Base-by-base conservation (phyloP, 2,113 vertebrate species). In the Puma concolor region DNA sequence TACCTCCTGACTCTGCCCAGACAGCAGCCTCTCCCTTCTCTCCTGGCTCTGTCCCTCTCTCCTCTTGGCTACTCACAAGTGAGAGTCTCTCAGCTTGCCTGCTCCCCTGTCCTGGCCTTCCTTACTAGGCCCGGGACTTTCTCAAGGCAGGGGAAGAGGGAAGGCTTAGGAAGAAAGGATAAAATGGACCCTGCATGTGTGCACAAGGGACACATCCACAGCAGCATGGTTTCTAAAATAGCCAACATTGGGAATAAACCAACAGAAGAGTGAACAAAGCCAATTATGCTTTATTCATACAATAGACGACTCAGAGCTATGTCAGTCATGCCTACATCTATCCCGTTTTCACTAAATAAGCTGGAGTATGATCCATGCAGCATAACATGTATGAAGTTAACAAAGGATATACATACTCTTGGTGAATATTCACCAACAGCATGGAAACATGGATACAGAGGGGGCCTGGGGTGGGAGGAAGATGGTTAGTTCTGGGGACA, bases 131-230 rank as follows among this genome's bases (percentile, higher is more conserved):
- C 57, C 2, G 0, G 67, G 41, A 71, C 83, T 88, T 36, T 33
- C 44, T 88, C 79, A 41, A 36, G 7, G n/a, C 15, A 67, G 36
- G 21, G 64, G 79, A 15, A 44, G 31, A 85, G 27, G 38, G 50
- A 41, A 89, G 60, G 48, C 15, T 72, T 29, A n/a, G 29, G 21
- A 85, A 3, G 2, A 52, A 87, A 23, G 15, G 57, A 41, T 21
- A 50, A 52, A 7, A 79, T 0, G 0, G 36, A 96, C 29, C 60
- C 31, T 0, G 0, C 29, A 31, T n/a, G 4, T 7, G 14, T 36
- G 10, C 48, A 21, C 15, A 16, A 44, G 12, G 36, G 12, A 7
- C 16, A 25, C 1, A 23, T 15, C n/a, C 74, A 66, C 27, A 79
- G 29, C 4, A 60, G 71, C 33, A 3, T 4, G 5, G 23, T 89